Conservation (phyloP, 2,888 invertebrate species). For the Diaprepes abbreviatus region DNA sequence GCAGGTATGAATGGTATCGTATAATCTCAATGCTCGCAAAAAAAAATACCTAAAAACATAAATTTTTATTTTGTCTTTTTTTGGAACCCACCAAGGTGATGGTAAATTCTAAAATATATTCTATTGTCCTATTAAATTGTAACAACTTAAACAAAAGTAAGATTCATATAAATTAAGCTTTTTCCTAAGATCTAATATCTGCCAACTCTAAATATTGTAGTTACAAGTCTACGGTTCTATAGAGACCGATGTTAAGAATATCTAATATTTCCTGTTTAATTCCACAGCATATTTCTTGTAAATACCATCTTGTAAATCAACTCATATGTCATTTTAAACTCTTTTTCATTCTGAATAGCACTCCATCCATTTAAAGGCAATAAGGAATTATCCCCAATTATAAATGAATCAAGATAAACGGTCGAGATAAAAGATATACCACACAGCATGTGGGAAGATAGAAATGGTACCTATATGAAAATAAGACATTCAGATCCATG, state of each 20-base stretch:
- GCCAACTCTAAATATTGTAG: too few relatives aligned
- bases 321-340: slow-evolving; percentile 21
- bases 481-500: slow-evolving; percentile 36
- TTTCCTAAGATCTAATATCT: too few relatives aligned
- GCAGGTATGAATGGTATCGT: too few relatives aligned
- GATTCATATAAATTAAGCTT: too few relatives aligned
- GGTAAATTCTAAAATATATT: too few relatives aligned
- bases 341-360: slow-evolving; percentile 32
- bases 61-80: too few relatives aligned
- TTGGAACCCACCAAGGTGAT: too few relatives aligned
- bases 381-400: slow-evolving; percentile 62
- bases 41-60: too few relatives aligned
- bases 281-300: slow-evolving; percentile 11
- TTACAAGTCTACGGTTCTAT: background rate
- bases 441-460: slow-evolving; percentile 44
- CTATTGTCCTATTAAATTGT: too few relatives aligned
- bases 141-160: too few relatives aligned
- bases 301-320: slow-evolving; percentile 28
- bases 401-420: slow-evolving; percentile 59
- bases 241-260: background rate
- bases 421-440: slow-evolving; percentile 41
- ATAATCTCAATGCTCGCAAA: too few relatives aligned
- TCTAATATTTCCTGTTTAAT: slow-evolving; percentile 1
- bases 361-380: slow-evolving; percentile 40
- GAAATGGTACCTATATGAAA: slow-evolving; percentile 36